Conservation (phyloP, 2,888 invertebrate species). For the Neoaliturus tenellus region DNA sequence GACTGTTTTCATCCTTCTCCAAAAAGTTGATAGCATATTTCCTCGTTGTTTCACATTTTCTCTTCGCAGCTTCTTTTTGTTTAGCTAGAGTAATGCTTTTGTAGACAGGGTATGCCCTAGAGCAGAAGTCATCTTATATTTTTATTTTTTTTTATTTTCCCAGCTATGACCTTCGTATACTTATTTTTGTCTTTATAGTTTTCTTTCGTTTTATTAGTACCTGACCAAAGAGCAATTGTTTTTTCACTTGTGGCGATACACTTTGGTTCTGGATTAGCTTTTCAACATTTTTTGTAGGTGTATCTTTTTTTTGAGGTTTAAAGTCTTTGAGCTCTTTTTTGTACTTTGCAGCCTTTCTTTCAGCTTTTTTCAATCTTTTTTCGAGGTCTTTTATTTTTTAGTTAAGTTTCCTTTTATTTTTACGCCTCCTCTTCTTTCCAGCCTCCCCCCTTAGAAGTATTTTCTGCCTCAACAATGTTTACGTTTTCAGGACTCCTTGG, state of each 20-base stretch:
- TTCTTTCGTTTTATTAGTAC: constrained; percentile 54
- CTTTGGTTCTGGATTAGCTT: constrained; percentile 52
- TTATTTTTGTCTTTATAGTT: constrained; percentile 48
- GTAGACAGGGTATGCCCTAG: constrained; percentile 39
- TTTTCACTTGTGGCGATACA: constrained; percentile 52
- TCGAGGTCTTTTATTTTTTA: constrained; percentile 53
- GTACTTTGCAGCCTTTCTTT: constrained; percentile 44
- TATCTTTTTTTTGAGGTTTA: constrained; percentile 45
- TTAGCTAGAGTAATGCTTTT: constrained; percentile 42
- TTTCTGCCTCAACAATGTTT: constrained; percentile 35
- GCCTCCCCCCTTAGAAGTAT: constrained; percentile 34
- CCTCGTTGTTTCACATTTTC: constrained; percentile 45
- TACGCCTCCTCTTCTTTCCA: constrained; percentile 47
- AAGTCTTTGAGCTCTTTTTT: constrained; percentile 51
- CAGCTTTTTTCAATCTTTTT: constrained; percentile 48
- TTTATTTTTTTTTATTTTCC: constrained; percentile 56
- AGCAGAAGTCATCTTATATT: constrained; percentile 50
- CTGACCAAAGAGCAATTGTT: constrained; percentile 52
- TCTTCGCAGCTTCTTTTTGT: constrained; percentile 30
- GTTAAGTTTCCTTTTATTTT: constrained; percentile 26
- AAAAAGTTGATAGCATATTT: constrained; percentile 49
- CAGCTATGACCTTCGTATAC: constrained; percentile 49
- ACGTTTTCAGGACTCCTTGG: constrained; percentile 48
- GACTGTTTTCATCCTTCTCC: constrained; percentile 53
- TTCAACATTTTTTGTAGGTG: constrained; percentile 50